Percentiles rank a stretch among this genome's conserved stretches.
Evolutionary conservation across 2,797 vertebrate species (phyloP).

Genomic region (Lemur catta): DNA sequence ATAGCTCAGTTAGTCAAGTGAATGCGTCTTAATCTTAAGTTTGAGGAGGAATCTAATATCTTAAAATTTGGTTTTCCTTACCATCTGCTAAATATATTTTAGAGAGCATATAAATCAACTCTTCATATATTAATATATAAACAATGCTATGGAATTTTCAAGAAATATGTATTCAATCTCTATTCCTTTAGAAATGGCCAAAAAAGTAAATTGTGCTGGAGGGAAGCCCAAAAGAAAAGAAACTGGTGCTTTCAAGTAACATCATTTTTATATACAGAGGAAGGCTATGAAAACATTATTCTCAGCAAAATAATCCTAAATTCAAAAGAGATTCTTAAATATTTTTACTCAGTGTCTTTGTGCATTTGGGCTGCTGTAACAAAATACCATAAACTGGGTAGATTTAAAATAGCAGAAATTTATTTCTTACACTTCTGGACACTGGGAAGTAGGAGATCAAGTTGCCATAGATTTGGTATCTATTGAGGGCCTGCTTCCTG

Average conservation of each 20-base stretch:
- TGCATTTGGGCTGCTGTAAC: not conserved
- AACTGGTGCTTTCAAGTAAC: not conserved
- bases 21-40: not conserved
- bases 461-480: not conserved
- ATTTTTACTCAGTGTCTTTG: not conserved
- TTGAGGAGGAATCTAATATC: not conserved
- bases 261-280: not conserved
- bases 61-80: not conserved
- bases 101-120: not conserved
- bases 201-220: not conserved
- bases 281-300: not conserved
- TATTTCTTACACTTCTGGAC: not conserved
- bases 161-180: not conserved
- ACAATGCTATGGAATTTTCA: not conserved
- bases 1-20: not conserved
- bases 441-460: not conserved
- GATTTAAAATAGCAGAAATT: not conserved
- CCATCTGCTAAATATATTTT: not conserved
- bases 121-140: not conserved
- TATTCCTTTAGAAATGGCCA: not conserved
- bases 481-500: not conserved
- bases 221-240: not conserved
- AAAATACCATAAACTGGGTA: not conserved
- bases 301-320: slow-evolving; percentile 60
- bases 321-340: not conserved